These are phyloP conservation scores for Eudasyphora cyanicolor DNA, from an alignment of 2,888 invertebrate genomes.

Conservation along the genomic window DNA sequence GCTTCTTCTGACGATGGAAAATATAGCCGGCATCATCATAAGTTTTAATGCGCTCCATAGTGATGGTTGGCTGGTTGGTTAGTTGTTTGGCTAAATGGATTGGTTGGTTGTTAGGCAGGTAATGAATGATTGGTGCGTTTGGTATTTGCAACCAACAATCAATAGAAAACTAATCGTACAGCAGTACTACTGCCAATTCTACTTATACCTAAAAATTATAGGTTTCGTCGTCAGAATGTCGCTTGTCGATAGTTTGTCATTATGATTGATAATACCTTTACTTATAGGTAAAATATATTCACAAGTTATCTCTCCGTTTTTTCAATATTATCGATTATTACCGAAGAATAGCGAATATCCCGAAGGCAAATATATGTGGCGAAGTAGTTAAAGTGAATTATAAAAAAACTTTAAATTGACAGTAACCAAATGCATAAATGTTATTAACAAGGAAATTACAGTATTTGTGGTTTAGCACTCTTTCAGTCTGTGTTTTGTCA, in stretches of 20 bases:
- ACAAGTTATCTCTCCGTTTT: background rate
- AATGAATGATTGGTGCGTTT: too few species aligned
- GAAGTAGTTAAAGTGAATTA: background rate
- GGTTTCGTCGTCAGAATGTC: constrained; percentile 10
- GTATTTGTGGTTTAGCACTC: too few species aligned
- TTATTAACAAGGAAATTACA: too few species aligned
- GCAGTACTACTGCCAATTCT: too few species aligned
- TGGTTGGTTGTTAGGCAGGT: background rate
- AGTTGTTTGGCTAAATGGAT: background rate
- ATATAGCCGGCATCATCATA: background rate
- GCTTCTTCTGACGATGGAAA: background rate
- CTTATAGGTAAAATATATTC: constrained; percentile 12
- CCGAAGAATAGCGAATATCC: background rate
- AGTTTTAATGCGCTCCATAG: background rate
- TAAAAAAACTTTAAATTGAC: background rate
- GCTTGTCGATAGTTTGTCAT: background rate
- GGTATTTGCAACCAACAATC: constrained; percentile 17
- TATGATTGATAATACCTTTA: constrained; percentile 3
- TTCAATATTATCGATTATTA: background rate
- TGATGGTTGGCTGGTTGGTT: background rate
- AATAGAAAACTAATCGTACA: background rate
- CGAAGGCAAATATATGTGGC: background rate
- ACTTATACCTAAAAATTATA: constrained; percentile 6
- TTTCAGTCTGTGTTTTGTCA: too few species aligned
- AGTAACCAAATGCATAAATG: too few species aligned